Evolutionary conservation across 92 coral and sea anemone species (phyloP), one percentile per base, ranked within the genome.

Genomic region (Siderastrea siderea): DNA sequence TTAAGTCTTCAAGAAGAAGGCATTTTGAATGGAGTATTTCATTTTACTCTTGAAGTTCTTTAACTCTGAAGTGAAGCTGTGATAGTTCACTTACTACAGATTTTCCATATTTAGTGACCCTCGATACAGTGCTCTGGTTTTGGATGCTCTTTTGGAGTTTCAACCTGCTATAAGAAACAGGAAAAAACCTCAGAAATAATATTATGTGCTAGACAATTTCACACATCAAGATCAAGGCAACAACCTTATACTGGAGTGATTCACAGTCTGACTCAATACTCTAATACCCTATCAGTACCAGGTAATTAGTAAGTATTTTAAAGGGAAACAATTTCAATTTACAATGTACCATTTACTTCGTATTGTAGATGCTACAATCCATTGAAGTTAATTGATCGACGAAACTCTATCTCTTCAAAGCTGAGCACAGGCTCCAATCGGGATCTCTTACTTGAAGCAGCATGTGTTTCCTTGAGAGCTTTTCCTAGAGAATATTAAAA

Each of bases 11-110:
- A 15, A 79, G 53, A 14, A 50, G 61, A 59, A 90, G 78, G 60
- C 89, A 85, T 69, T 84, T 60, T 45, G 75, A 19, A 53, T 77
- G 72, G 19, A 90, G 87, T 2, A 57, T 68, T 68, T 61, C 74
- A 76, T 90, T 90, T 68, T 90, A 90, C 69, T 80, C 79, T 75
- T 90, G 87, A 59, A 90, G 84, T 43, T 75, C 78, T 79, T 69
- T 59, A 14, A 91, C 69, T 81, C 76, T 90, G 65, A 71, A 46
- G 74, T 83, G 84, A 48, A 84, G 69, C 4, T 75, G 26, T 59
- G 50, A 46, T 9, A 88, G 80, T 76, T 89, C 92, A 75, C 63
- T 62, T 12, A 82, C 75, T 78, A 82, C 48, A 47, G 68, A 59
- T 60, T 67, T 67, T 82, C 84, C 46, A 77, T 13, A 62, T 89